Conservation (phyloP, 2,113 vertebrate genomes). For the Brachyistius frenatus region DNA sequence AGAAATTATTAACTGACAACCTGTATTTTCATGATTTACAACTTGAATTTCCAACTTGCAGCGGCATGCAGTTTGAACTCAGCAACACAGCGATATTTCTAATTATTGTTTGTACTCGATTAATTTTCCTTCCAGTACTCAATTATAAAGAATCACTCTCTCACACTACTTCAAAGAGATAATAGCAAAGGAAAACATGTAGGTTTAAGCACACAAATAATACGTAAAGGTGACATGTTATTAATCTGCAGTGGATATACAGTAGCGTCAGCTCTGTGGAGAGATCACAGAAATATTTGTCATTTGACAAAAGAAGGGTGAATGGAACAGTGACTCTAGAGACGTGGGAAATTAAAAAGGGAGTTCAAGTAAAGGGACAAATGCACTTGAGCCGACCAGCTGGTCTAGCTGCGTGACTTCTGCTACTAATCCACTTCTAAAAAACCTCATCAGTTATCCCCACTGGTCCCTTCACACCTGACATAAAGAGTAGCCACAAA, state of each 20-base stretch:
- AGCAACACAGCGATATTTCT: background rate
- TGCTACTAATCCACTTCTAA: background rate
- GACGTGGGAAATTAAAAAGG: background rate
- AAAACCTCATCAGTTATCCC: too few relatives aligned
- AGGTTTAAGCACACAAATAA: background rate
- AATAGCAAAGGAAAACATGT: too few relatives aligned
- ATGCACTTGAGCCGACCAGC: background rate
- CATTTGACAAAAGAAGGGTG: background rate
- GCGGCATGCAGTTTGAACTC: background rate
- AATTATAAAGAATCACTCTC: background rate
- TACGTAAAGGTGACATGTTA: background rate
- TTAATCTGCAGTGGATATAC: too few relatives aligned
- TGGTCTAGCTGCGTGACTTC: rapidly evolving
- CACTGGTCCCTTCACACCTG: background rate
- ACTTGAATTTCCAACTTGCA: background rate
- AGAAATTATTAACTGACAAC: background rate
- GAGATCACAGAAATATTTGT: background rate
- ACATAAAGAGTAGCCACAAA: background rate
- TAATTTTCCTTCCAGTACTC: background rate
- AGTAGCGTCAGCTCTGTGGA: background rate
- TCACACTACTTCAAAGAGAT: too few relatives aligned
- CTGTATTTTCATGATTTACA: background rate
- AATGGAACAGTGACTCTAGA: background rate
- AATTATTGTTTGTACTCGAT: constrained; percentile 2
- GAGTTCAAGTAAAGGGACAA: background rate